phyloP scores from a whole-genome alignment of 92 coral and sea anemone species.

The Phenganax subtilis region DNA sequence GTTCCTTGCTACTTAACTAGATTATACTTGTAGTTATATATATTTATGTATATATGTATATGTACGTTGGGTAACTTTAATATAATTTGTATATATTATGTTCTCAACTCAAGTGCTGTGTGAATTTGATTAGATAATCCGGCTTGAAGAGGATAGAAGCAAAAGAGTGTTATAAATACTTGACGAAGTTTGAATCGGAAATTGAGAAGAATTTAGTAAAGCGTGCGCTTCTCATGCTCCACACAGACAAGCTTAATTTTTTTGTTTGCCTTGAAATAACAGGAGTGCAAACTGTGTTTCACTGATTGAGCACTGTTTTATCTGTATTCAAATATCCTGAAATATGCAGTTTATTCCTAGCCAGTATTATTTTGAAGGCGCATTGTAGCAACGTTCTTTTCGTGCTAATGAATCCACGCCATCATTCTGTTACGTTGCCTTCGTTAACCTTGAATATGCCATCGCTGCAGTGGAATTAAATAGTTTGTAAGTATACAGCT shows the following conservation, averaged over 20 bases:
- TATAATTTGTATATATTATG: background rate
- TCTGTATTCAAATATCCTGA: too few species aligned
- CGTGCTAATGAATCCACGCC: too few species aligned
- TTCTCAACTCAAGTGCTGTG: background rate
- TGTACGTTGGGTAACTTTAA: background rate
- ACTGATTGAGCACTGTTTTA: too few species aligned
- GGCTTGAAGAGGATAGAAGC: background rate
- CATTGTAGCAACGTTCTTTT: too few species aligned
- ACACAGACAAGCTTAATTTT: background rate
- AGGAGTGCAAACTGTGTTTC: background rate
- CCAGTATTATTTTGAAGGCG: too few species aligned
- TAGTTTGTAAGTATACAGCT: too few species aligned
- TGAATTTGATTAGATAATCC: conserved; percentile 6
- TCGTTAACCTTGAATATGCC: too few species aligned
- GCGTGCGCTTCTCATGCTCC: background rate
- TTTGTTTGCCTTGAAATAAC: too few species aligned
- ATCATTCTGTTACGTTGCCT: too few species aligned
- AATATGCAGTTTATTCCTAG: too few species aligned
- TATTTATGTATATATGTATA: too few species aligned
- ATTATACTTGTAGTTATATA: background rate
- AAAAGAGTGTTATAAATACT: background rate
- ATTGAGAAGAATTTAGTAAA: background rate
- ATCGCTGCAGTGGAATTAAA: too few species aligned
- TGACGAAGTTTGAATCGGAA: background rate
- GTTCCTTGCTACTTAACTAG: background rate